These are phyloP conservation scores for Portevinia maculata DNA, from an alignment of 2,888 invertebrate species.

Conservation along the genomic window DNA sequence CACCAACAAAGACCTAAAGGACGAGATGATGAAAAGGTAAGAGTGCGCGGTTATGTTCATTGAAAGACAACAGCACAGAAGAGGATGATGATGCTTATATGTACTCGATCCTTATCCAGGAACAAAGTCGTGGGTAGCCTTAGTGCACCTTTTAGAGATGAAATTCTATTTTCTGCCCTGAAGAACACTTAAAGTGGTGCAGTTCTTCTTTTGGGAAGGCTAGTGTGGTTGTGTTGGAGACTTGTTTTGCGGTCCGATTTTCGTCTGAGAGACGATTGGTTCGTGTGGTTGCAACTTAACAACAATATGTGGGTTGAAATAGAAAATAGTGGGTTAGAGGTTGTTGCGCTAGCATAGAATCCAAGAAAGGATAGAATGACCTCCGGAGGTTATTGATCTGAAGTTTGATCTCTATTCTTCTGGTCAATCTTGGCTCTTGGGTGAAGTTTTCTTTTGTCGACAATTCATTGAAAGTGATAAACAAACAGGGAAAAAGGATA, in stretches of 20 bases:
- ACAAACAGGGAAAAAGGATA: too few relatives aligned
- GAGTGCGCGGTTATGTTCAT: conserved; percentile 2
- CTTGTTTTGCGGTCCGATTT: conserved; percentile 34
- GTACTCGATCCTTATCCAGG: conserved; percentile 73
- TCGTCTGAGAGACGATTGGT: conserved; percentile 6
- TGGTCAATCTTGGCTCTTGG: too few relatives aligned
- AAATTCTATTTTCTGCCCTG: conserved; percentile 9
- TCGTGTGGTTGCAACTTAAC: conserved; percentile 7
- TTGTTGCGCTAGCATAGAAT: conserved; percentile 58
- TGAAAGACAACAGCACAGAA: background rate
- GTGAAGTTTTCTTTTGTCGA: too few relatives aligned
- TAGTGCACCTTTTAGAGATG: conserved; percentile 35
- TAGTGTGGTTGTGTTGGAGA: conserved; percentile 18
- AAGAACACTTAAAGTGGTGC: conserved; percentile 51
- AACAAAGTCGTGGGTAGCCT: conserved; percentile 67
- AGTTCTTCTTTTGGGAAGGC: conserved; percentile 32
- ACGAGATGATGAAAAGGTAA: conserved; percentile 48
- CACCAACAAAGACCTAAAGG: conserved; percentile 54
- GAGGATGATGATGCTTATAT: conserved; percentile 7
- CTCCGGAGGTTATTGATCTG: conserved; percentile 59
- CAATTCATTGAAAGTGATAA: too few relatives aligned
- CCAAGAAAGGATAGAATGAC: conserved; percentile 42
- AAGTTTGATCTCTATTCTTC: background rate
- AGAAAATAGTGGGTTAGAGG: conserved; percentile 72
- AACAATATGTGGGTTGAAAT: conserved; percentile 63